Conservation (phyloP, 2,113 vertebrate genomes). For the Solea senegalensis region DNA sequence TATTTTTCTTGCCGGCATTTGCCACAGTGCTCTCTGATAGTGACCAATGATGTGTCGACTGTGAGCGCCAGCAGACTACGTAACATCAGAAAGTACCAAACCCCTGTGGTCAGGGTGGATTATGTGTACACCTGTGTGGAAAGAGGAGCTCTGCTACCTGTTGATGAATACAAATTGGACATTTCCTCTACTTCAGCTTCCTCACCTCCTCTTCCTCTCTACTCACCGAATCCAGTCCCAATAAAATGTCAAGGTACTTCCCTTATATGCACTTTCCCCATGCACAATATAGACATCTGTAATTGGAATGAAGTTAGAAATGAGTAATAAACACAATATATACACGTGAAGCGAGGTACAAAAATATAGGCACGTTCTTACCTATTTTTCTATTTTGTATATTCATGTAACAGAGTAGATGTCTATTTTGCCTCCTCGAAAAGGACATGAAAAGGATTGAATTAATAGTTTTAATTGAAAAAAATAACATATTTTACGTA, state of each 20-base stretch:
- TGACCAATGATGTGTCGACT: conserved; percentile 71
- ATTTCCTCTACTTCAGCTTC: not conserved
- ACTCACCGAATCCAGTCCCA: not conserved
- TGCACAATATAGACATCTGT: too few species aligned
- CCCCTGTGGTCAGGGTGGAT: conserved; percentile 76
- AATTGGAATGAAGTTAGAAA: too few species aligned
- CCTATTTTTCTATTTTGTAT: too few species aligned
- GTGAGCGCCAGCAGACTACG: conserved; percentile 79
- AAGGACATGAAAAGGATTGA: not conserved
- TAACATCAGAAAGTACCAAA: conserved; percentile 73
- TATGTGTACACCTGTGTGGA: conserved; percentile 84
- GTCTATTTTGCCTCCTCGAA: not conserved
- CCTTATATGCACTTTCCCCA: not conserved
- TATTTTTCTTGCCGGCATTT: conserved; percentile 1
- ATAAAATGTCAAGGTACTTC: conserved; percentile 38
- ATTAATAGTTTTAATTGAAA: not conserved
- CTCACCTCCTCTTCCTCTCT: not conserved
- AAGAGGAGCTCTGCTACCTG: conserved; percentile 72
- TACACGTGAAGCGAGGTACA: not conserved
- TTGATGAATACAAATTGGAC: conserved; percentile 61
- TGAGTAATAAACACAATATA: not conserved
- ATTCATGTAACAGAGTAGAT: not conserved
- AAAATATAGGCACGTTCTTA: too few species aligned
- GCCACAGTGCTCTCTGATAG: conserved; percentile 85
- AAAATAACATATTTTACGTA: too few species aligned